These are phyloP conservation scores for Tupiocoris notatus DNA, from an alignment of 2,888 invertebrate species.

Conservation along the genomic window DNA sequence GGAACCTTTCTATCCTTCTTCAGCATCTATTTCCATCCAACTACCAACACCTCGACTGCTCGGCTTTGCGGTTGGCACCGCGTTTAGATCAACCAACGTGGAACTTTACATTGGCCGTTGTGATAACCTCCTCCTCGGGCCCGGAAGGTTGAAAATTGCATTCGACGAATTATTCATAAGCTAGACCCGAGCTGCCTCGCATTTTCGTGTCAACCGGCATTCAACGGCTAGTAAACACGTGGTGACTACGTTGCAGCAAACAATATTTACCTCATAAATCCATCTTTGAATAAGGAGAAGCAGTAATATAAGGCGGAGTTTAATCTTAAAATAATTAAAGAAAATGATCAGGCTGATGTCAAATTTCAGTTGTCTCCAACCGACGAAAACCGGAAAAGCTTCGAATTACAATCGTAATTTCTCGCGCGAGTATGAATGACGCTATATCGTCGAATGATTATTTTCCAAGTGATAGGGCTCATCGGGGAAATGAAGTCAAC, in stretches of 20 bases:
- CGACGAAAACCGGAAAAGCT: too few species aligned
- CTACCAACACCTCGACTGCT: neutral
- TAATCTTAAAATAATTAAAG: too few species aligned
- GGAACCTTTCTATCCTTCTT: too few species aligned
- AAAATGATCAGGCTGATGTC: too few species aligned
- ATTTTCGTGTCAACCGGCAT: neutral
- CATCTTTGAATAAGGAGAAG: too few species aligned
- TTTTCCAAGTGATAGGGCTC: too few species aligned
- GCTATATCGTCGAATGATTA: too few species aligned
- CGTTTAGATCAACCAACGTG: neutral
- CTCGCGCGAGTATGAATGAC: too few species aligned
- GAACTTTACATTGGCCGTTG: neutral
- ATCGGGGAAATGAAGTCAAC: too few species aligned
- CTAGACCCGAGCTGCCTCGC: neutral
- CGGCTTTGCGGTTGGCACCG: neutral
- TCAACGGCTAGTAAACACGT: neutral
- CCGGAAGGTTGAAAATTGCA: neutral
- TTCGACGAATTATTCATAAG: neutral
- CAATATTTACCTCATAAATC: neutral
- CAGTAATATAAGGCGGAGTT: too few species aligned
- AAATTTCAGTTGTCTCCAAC: too few species aligned
- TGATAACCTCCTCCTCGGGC: neutral
- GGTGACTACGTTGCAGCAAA: neutral
- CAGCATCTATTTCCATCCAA: neutral
- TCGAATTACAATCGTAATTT: too few species aligned